These are phyloP conservation scores for Acrocephalus kingi DNA, from an alignment of 2,113 vertebrate species.

Conservation along the genomic window DNA sequence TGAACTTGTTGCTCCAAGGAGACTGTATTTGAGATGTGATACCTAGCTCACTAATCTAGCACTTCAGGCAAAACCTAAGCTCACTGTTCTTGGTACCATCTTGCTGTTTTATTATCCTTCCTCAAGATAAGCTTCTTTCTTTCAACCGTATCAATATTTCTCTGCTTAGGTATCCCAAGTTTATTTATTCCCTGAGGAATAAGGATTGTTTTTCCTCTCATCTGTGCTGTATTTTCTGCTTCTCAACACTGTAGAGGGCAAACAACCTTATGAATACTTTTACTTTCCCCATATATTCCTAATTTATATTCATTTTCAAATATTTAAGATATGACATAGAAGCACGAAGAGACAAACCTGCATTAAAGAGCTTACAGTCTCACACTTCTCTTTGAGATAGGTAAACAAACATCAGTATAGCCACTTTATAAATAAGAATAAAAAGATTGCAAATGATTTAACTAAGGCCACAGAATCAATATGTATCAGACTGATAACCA, in stretches of 20 bases:
- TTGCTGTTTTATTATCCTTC: slow-evolving; percentile 60
- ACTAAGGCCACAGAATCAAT: slow-evolving; percentile 20
- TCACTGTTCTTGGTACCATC: slow-evolving; percentile 53
- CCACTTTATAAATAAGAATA: slow-evolving; percentile 25
- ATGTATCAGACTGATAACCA: neutral
- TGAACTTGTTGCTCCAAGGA: slow-evolving; percentile 35
- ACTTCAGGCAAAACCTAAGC: slow-evolving; percentile 54
- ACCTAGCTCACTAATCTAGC: slow-evolving; percentile 44
- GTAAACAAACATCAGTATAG: slow-evolving; percentile 38
- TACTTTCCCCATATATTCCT: slow-evolving; percentile 30
- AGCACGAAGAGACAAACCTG: slow-evolving; percentile 16
- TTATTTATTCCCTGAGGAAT: slow-evolving; percentile 42
- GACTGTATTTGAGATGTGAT: slow-evolving; percentile 30
- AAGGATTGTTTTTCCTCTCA: slow-evolving; percentile 27
- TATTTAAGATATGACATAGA: slow-evolving; percentile 48
- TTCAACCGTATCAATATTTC: slow-evolving; percentile 34
- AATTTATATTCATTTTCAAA: slow-evolving; percentile 61
- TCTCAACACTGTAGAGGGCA: neutral
- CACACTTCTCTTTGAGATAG: slow-evolving; percentile 1
- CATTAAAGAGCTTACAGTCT: slow-evolving; percentile 39
- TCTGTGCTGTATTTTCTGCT: slow-evolving; percentile 5
- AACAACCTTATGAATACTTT: slow-evolving; percentile 34
- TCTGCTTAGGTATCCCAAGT: slow-evolving; percentile 31
- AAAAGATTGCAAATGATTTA: slow-evolving; percentile 20
- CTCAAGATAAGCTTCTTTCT: slow-evolving; percentile 59